These are phyloP conservation scores for Sardinella longiceps DNA, from an alignment of 2,797 vertebrate genomes.

Conservation along the genomic window DNA sequence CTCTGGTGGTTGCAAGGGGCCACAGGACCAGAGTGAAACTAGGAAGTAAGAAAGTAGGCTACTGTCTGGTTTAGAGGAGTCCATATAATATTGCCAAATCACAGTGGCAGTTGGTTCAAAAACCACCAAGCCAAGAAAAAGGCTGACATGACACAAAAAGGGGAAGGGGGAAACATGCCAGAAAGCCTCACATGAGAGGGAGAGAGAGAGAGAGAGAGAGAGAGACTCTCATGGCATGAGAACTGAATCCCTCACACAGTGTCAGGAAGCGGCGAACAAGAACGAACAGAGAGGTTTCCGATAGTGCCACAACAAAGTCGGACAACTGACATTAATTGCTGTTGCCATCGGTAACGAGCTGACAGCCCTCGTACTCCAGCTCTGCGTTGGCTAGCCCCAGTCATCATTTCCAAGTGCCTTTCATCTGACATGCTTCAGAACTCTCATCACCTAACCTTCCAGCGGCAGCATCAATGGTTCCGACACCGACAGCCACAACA, in stretches of 20 bases:
- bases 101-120: background rate
- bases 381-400: background rate
- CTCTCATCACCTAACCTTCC: background rate
- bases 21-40: background rate
- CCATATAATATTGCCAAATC: background rate
- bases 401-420: background rate
- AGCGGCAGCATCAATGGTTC: no score
- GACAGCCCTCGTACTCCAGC: background rate
- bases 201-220: background rate
- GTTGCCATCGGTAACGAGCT: background rate
- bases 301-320: background rate
- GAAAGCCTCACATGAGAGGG: background rate
- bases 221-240: background rate
- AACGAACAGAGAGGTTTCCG: background rate
- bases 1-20: background rate
- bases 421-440: constrained; percentile 35
- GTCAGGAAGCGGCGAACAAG: background rate
- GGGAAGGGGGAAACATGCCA: background rate
- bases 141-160: background rate
- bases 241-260: no score
- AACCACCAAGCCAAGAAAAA: background rate
- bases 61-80: no score
- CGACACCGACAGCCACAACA: background rate
- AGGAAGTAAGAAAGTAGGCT: background rate
- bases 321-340: constrained; percentile 16